Conservation (phyloP, 2,888 invertebrate species). For the Hipparchia semele region DNA sequence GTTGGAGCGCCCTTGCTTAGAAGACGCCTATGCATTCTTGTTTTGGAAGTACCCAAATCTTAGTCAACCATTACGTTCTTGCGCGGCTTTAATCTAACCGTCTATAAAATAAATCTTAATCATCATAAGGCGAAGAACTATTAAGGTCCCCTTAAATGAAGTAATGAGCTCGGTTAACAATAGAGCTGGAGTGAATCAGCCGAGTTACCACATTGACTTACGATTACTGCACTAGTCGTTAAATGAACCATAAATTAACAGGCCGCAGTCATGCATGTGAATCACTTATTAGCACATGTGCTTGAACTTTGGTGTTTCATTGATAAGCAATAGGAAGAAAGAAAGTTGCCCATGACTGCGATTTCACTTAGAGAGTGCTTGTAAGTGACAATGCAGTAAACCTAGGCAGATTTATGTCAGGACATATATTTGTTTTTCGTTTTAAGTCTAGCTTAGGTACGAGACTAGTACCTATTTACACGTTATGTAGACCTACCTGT, state of each 20-base stretch:
- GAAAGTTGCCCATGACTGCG: not conserved
- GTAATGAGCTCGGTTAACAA: conserved; percentile 24
- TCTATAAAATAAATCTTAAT: not conserved
- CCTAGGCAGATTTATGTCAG: too few species aligned
- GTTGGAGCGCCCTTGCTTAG: too few species aligned
- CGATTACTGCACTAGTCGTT: conserved; percentile 6
- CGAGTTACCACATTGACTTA: not conserved
- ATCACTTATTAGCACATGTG: conserved; percentile 3
- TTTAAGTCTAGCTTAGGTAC: too few species aligned
- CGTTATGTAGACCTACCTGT: too few species aligned
- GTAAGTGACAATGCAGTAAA: not conserved
- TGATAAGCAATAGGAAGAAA: conserved; percentile 3
- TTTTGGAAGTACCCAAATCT: too few species aligned
- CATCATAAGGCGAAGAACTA: not conserved
- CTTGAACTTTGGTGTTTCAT: not conserved
- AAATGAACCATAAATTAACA: conserved; percentile 25
- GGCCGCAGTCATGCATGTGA: conserved; percentile 3
- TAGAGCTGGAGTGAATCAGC: conserved; percentile 26
- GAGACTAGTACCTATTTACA: too few species aligned
- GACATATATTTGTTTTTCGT: too few species aligned
- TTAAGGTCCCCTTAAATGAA: not conserved
- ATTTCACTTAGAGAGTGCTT: too few species aligned
- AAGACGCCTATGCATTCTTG: too few species aligned
- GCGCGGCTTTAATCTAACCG: not conserved
- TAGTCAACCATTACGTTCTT: not conserved